Conservation (phyloP, 2,797 vertebrate species). For the Sorex maritimensis region DNA sequence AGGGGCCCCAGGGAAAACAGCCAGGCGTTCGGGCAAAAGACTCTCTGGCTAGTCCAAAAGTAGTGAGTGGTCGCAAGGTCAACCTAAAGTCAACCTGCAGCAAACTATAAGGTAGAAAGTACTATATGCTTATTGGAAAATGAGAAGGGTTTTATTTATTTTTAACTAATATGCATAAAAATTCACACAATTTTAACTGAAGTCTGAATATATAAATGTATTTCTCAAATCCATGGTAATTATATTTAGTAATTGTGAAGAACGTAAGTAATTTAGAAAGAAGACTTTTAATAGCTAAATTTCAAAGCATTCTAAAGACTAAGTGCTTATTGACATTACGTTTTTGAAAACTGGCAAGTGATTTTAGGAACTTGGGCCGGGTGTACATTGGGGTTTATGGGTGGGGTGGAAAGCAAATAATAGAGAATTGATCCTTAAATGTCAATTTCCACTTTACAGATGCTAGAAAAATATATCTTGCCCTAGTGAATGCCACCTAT, state of each 20-base stretch:
- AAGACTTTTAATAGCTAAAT: not conserved
- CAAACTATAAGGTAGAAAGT: not conserved
- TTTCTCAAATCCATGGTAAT: not conserved
- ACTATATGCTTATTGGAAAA: not conserved
- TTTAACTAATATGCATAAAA: too few species aligned
- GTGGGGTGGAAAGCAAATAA: not conserved
- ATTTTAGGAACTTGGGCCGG: not conserved
- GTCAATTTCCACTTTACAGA: not conserved
- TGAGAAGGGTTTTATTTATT: not conserved
- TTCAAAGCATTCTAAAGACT: not conserved
- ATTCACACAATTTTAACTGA: not conserved
- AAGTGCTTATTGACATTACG: not conserved
- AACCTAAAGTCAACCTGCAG: too few species aligned
- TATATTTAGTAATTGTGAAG: not conserved
- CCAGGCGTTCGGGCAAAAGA: too few species aligned
- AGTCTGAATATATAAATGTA: not conserved
- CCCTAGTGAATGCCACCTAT: not conserved
- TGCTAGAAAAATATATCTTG: not conserved
- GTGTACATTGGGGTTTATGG: not conserved
- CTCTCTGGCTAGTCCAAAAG: too few species aligned
- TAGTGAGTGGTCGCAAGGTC: too few species aligned
- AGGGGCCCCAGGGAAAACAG: too few species aligned
- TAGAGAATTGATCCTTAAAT: not conserved
- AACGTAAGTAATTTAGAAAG: not conserved
- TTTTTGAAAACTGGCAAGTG: not conserved